Evolutionary conservation across 1,140 invertebrate species (phyloP).

Genomic region (Pollicipes pollicipes): DNA sequence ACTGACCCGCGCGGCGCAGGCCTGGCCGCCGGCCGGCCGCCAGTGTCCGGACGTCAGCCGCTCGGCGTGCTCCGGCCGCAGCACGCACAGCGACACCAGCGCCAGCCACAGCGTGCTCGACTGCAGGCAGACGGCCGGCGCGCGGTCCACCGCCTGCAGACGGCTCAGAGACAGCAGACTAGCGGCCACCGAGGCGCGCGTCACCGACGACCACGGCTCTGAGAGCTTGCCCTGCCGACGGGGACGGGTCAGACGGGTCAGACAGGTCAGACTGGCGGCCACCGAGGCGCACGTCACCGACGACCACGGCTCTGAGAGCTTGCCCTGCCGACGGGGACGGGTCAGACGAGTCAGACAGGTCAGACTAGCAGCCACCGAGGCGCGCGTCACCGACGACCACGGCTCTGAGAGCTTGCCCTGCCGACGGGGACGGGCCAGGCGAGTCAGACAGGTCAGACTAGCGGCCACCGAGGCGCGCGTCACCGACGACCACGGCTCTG

Average conservation of each 20-base stretch:
- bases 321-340: slow-evolving; percentile 42
- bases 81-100: slow-evolving; percentile 75
- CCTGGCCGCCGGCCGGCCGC: slow-evolving; percentile 31
- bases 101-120: slow-evolving; percentile 79
- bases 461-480: slow-evolving; percentile 58
- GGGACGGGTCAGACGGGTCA: slow-evolving; percentile 7
- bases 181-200: slow-evolving; percentile 77
- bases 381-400: slow-evolving; percentile 74
- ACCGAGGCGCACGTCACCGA: slow-evolving; percentile 68
- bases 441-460: slow-evolving; percentile 9
- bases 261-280: slow-evolving; percentile 17
- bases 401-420: slow-evolving; percentile 66
- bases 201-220: slow-evolving; percentile 65
- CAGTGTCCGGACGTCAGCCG: slow-evolving; percentile 53
- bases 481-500: slow-evolving; percentile 64
- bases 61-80: slow-evolving; percentile 80
- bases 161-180: slow-evolving; percentile 71
- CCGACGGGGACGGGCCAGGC: slow-evolving; percentile 16
- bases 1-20: slow-evolving; percentile 11
- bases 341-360: slow-evolving; percentile 8
- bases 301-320: slow-evolving; percentile 69
- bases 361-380: slow-evolving; percentile 37
- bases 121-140: slow-evolving; percentile 53
- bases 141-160: slow-evolving; percentile 51
- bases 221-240: slow-evolving; percentile 60